Evolutionary conservation across 2,797 vertebrate species (phyloP).

Genomic region (Crax fasciolata): DNA sequence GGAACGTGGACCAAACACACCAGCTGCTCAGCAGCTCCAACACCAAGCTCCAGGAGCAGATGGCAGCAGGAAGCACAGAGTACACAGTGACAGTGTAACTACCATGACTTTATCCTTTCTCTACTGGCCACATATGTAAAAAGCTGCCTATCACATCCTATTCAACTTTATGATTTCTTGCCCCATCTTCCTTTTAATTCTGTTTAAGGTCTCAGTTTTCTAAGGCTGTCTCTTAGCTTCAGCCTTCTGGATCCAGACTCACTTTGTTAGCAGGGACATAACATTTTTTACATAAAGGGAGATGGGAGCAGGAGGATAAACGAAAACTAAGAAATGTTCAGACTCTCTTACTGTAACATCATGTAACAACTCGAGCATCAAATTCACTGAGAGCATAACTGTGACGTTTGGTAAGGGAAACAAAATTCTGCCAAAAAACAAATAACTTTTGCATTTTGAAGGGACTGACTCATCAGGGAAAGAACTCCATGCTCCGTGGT

Average conservation of each 20-base stretch:
- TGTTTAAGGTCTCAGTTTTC: neutral
- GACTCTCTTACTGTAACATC: neutral
- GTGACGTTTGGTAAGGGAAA: constrained; percentile 55
- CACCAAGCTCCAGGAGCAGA: neutral
- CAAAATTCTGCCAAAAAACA: constrained; percentile 50
- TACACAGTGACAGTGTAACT: neutral
- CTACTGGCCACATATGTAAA: neutral
- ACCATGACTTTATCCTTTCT: neutral
- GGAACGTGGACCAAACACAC: neutral
- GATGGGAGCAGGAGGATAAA: neutral
- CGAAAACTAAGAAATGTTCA: neutral
- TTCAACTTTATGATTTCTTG: neutral
- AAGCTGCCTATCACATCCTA: neutral
- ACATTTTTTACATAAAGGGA: neutral
- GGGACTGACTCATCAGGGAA: constrained; percentile 44
- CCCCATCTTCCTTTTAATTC: neutral
- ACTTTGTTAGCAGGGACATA: neutral
- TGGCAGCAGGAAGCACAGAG: neutral
- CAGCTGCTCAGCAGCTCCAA: neutral
- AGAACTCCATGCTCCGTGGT: neutral
- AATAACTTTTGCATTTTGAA: constrained; percentile 45
- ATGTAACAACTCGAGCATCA: constrained; percentile 27
- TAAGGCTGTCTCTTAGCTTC: neutral
- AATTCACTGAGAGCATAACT: constrained; percentile 11
- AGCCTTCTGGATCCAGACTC: neutral